Conservation (phyloP, 2,888 invertebrate species). For the Dendrolimus pini region DNA sequence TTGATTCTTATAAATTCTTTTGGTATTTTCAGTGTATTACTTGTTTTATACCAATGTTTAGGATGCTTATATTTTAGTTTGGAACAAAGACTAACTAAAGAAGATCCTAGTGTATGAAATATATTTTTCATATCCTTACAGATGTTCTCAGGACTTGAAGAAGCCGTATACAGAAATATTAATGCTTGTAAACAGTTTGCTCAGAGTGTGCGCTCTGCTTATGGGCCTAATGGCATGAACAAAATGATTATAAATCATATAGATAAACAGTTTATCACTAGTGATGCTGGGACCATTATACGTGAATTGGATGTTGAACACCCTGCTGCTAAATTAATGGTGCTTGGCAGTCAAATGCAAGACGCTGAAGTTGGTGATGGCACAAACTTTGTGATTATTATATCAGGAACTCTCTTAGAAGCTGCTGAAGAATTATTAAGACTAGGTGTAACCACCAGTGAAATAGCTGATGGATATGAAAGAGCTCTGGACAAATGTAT, state of each 20-base stretch:
- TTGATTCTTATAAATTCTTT: background rate
- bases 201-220: constrained; percentile 94
- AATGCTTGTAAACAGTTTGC: constrained; percentile 97
- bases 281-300: constrained; percentile 99
- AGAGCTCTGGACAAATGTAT: constrained; percentile 91
- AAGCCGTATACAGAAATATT: constrained; percentile 97
- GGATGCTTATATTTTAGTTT: background rate
- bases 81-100: background rate
- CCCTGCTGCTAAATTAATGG: constrained; percentile 97
- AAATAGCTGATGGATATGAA: constrained; percentile 97
- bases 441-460: constrained; percentile 96
- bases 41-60: background rate
- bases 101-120: background rate
- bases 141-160: constrained; percentile 94
- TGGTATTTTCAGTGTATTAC: background rate
- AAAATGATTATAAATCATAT: constrained; percentile 99
- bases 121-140: constrained; percentile 29
- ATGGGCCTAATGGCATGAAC: constrained; percentile 99
- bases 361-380: constrained; percentile 99
- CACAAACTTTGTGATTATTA: constrained; percentile 97
- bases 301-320: constrained; percentile 97
- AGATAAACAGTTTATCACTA: constrained; percentile 98
- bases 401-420: constrained; percentile 95
- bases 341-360: constrained; percentile 98
- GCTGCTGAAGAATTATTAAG: constrained; percentile 94